Evolutionary conservation across 2,888 invertebrate genomes (phyloP).

Genomic region (Hoplodrina ambigua): DNA sequence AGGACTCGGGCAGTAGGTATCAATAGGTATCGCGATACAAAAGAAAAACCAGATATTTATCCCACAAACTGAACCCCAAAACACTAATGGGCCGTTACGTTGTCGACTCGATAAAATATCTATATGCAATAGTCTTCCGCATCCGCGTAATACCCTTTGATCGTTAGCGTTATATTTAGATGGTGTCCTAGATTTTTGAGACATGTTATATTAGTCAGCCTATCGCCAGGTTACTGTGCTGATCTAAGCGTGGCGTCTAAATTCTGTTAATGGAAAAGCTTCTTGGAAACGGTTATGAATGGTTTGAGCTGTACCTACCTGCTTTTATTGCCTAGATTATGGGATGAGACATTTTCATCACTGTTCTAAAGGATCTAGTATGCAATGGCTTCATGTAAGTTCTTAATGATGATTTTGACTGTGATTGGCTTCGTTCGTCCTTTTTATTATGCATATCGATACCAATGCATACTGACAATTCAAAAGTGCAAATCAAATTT

Average conservation of each 20-base stretch:
- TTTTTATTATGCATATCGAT: no score
- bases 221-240: conserved; percentile 57
- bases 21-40: background rate
- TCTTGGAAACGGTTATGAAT: conserved; percentile 22
- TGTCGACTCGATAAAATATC: conserved; percentile 81
- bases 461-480: no score
- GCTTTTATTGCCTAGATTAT: background rate
- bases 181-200: conserved; percentile 68
- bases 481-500: no score
- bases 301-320: background rate
- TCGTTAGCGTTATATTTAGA: conserved; percentile 71
- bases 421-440: no score
- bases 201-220: conserved; percentile 63
- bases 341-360: background rate
- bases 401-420: background rate
- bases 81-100: conserved; percentile 72
- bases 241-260: conserved; percentile 50
- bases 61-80: conserved; percentile 65
- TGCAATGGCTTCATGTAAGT: no score
- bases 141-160: conserved; percentile 78
- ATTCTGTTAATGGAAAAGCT: conserved; percentile 13
- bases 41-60: background rate
- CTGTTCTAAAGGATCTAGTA: background rate
- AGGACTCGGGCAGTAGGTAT: background rate
- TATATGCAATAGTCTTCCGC: conserved; percentile 75